A percentile compares a stretch with the other conserved stretches of the same genome.
These are phyloP conservation scores for Prionchulus punctatus DNA, from an alignment of 2,888 invertebrate species.

Conservation along the genomic window DNA sequence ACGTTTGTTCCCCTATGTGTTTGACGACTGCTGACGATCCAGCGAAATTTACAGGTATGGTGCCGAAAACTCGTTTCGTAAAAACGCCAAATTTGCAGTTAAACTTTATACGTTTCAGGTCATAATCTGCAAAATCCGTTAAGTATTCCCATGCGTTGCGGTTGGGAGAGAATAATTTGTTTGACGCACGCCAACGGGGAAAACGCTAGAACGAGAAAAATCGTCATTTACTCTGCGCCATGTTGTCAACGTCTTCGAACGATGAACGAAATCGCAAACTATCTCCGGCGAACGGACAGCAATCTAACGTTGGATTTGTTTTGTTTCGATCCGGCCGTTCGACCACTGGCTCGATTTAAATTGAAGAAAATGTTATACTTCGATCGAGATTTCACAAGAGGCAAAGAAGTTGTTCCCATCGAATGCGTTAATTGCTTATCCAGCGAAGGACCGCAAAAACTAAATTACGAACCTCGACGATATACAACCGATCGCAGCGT, in stretches of 20 bases:
- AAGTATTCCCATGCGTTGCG: slow-evolving; percentile 4
- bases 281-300: neutral
- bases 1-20: too few relatives aligned
- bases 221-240: neutral
- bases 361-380: too few relatives aligned
- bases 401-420: slow-evolving; percentile 7
- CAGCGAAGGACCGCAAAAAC: neutral
- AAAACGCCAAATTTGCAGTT: too few relatives aligned
- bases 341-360: too few relatives aligned
- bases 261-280: too few relatives aligned
- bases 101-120: neutral
- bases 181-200: too few relatives aligned
- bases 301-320: slow-evolving; percentile 8
- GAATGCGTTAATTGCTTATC: slow-evolving; percentile 3
- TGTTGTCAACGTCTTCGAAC: neutral
- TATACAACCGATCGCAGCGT: neutral
- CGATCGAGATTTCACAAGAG: slow-evolving; percentile 2
- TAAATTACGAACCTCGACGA: neutral
- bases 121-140: slow-evolving; percentile 5
- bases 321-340: neutral
- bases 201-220: neutral
- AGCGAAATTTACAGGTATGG: too few relatives aligned
- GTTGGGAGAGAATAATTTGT: slow-evolving; percentile 8
- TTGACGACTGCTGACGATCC: too few relatives aligned
- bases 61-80: too few relatives aligned